These are phyloP conservation scores for Aldabrachelys gigantea DNA, from an alignment of 2,113 vertebrate species.

Conservation along the genomic window DNA sequence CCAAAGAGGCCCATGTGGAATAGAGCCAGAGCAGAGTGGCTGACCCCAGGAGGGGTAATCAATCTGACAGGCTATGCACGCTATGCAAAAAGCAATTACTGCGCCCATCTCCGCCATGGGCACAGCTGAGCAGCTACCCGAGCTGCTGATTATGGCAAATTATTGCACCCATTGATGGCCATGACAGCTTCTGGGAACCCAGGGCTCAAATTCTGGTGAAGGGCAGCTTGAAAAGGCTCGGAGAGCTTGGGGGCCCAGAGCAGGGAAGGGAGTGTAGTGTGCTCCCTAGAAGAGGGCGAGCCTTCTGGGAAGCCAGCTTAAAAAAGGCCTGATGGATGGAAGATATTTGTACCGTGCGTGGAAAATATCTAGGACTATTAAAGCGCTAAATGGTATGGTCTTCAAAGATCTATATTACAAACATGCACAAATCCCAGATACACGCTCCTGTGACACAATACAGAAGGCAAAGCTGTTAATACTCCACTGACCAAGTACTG, in stretches of 20 bases:
- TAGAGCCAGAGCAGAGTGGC: background rate
- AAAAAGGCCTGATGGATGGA: background rate
- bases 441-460: background rate
- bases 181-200: background rate
- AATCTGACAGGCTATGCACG: slow-evolving; percentile 65
- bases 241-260: background rate
- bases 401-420: background rate
- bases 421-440: background rate
- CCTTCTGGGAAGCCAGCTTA: background rate
- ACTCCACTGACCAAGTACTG: background rate
- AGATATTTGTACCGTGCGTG: background rate
- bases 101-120: background rate
- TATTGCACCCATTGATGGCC: background rate
- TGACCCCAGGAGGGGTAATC: slow-evolving; percentile 29
- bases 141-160: background rate
- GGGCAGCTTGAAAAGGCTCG: background rate
- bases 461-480: background rate
- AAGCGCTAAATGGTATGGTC: background rate
- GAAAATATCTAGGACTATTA: background rate
- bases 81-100: slow-evolving; percentile 60
- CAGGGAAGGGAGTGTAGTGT: background rate
- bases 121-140: background rate
- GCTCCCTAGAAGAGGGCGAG: background rate
- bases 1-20: slow-evolving; percentile 18
- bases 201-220: background rate